Evolutionary conservation across 1,140 invertebrate species (phyloP).

Genomic region (Lepidotrigona ventralis): DNA sequence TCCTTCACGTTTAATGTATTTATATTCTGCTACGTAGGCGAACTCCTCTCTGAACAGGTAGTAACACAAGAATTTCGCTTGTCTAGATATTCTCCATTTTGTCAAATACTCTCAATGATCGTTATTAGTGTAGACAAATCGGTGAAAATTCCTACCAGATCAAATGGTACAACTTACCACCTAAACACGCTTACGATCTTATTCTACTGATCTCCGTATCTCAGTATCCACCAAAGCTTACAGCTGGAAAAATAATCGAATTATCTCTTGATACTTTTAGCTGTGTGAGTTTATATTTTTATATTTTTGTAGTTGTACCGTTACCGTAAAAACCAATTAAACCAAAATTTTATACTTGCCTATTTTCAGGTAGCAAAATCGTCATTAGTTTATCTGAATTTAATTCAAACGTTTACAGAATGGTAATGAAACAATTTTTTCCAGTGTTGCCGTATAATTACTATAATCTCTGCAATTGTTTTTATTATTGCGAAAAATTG

Average conservation of each 20-base stretch:
- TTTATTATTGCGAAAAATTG: background rate
- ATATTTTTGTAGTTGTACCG: no score
- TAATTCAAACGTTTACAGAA: slow-evolving; percentile 47
- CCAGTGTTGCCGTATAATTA: background rate
- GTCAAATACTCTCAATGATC: background rate
- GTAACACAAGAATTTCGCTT: background rate
- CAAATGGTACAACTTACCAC: slow-evolving; percentile 47
- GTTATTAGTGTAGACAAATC: slow-evolving; percentile 44
- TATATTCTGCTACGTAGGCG: slow-evolving; percentile 67
- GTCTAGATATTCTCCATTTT: background rate
- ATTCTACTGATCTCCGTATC: slow-evolving; percentile 43
- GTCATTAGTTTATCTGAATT: slow-evolving; percentile 53
- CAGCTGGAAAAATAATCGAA: slow-evolving; percentile 52
- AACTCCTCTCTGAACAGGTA: slow-evolving; percentile 65
- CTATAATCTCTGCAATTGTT: background rate
- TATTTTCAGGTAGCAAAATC: slow-evolving; percentile 48
- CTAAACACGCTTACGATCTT: slow-evolving; percentile 21
- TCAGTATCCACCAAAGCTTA: slow-evolving; percentile 50
- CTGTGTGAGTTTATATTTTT: slow-evolving; percentile 40
- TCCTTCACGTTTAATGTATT: slow-evolving; percentile 67
- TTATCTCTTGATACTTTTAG: slow-evolving; percentile 48
- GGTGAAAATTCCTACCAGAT: slow-evolving; percentile 31
- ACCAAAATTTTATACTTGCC: background rate
- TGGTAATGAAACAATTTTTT: background rate
- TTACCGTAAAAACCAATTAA: no score